phyloP scores from a whole-genome alignment of 2,797 vertebrate genomes.

The Gila robusta region DNA sequence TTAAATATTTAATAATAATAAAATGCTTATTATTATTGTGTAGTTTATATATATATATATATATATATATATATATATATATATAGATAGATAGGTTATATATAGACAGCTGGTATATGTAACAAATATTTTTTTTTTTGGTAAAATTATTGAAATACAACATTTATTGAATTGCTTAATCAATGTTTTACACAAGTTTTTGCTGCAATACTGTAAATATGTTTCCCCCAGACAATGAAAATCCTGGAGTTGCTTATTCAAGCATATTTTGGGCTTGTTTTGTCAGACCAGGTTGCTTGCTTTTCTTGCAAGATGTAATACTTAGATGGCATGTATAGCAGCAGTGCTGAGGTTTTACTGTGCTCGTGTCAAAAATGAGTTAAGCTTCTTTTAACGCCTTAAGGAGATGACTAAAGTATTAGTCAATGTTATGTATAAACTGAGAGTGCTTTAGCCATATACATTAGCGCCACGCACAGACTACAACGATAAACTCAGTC shows the following conservation, averaged over 20 bases:
- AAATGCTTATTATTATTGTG: neutral
- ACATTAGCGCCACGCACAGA: slow-evolving; percentile 15
- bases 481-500: slow-evolving; percentile 14
- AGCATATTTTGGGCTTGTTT: neutral
- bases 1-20: neutral
- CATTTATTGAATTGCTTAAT: neutral
- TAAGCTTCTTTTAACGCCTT: slow-evolving; percentile 49
- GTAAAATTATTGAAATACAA: neutral
- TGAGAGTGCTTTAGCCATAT: slow-evolving; percentile 32
- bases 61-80: too few species aligned
- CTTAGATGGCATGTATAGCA: slow-evolving; percentile 25
- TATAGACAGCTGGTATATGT: neutral
- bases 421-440: slow-evolving; percentile 52
- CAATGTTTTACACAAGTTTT: neutral
- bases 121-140: neutral
- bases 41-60: neutral
- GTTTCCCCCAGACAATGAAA: neutral
- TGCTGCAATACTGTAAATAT: neutral
- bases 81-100: too few species aligned
- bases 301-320: neutral
- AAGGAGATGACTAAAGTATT: slow-evolving; percentile 51
- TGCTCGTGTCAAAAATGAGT: slow-evolving; percentile 34
- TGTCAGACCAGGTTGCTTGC: neutral
- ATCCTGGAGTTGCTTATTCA: neutral
- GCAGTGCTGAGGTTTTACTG: slow-evolving; percentile 30